A percentile compares a stretch with the other conserved stretches of the same genome.
phyloP scores from a whole-genome alignment of 2,888 invertebrate species.

The Caenorhabditis becei region DNA sequence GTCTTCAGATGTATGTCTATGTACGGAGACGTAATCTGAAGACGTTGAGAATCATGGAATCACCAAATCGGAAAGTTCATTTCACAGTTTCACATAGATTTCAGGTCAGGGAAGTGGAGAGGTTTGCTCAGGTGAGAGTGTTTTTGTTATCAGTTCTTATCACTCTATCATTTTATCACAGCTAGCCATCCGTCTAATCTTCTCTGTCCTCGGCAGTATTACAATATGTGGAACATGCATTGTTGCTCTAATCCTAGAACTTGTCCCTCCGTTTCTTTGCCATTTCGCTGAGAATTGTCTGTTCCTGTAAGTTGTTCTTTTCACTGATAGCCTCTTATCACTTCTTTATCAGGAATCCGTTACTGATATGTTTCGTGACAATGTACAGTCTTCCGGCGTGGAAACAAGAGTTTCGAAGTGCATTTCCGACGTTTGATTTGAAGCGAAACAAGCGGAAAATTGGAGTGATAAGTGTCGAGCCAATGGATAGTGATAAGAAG shows the following conservation, averaged over 20 bases:
- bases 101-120: constrained; percentile 23
- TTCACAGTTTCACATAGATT: constrained; percentile 12
- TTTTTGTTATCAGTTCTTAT: constrained; percentile 1
- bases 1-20: not conserved
- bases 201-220: not conserved
- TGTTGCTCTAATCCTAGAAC: not conserved
- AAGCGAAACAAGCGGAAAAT: not conserved
- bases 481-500: constrained; percentile 12
- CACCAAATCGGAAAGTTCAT: not conserved
- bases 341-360: constrained; percentile 25
- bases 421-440: not conserved
- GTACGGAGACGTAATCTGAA: not conserved
- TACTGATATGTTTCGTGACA: constrained; percentile 11
- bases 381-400: constrained; percentile 30
- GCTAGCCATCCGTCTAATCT: constrained; percentile 12
- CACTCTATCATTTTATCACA: not conserved
- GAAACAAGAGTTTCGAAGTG: constrained; percentile 14
- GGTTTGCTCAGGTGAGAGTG: not conserved
- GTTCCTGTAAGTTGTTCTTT: constrained; percentile 10
- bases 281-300: constrained; percentile 33
- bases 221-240: not conserved
- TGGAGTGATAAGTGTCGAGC: constrained; percentile 8
- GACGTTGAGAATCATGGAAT: constrained; percentile 13
- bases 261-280: constrained; percentile 25
- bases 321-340: not conserved